Conservation (phyloP, 1,140 invertebrate genomes). For the Lasioglossum albipes region DNA sequence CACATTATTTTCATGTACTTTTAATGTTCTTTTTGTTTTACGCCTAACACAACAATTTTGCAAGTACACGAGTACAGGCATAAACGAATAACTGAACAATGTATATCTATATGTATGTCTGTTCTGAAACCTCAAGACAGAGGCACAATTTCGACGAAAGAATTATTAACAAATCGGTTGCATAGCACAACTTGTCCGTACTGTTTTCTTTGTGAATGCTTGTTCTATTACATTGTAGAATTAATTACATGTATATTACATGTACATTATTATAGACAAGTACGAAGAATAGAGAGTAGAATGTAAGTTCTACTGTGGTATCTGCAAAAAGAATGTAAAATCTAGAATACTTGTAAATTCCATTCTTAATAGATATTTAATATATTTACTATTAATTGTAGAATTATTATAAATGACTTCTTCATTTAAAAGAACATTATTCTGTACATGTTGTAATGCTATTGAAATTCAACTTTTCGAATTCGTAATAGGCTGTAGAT, state of each 20-base stretch:
- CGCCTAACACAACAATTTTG: not conserved
- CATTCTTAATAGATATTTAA: slow-evolving; percentile 52
- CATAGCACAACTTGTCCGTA: slow-evolving; percentile 39
- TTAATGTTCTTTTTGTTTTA: slow-evolving; percentile 10
- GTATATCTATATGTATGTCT: slow-evolving; percentile 61
- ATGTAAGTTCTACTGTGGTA: slow-evolving; percentile 24
- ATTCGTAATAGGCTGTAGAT: slow-evolving; percentile 20
- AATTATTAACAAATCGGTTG: slow-evolving; percentile 35
- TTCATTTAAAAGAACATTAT: slow-evolving; percentile 8
- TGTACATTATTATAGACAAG: slow-evolving; percentile 55
- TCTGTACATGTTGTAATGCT: slow-evolving; percentile 16
- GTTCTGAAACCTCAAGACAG: slow-evolving; percentile 32
- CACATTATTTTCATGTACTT: slow-evolving; percentile 22
- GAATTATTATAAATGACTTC: slow-evolving; percentile 27
- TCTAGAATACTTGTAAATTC: slow-evolving; percentile 40
- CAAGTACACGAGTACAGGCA: slow-evolving; percentile 28
- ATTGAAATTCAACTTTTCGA: slow-evolving; percentile 10
- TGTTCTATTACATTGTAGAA: slow-evolving; percentile 43
- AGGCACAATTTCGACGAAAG: slow-evolving; percentile 26
- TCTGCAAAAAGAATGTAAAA: slow-evolving; percentile 15
- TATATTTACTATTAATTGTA: slow-evolving; percentile 43
- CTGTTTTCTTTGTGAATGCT: slow-evolving; percentile 44
- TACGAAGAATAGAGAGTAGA: slow-evolving; percentile 13
- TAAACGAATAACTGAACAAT: slow-evolving; percentile 42
- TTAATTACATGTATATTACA: slow-evolving; percentile 53